A percentile compares a stretch with the other conserved stretches of the same genome.
Evolutionary conservation across 2,888 invertebrate species (phyloP).

Genomic region (Crepidodera aurea): DNA sequence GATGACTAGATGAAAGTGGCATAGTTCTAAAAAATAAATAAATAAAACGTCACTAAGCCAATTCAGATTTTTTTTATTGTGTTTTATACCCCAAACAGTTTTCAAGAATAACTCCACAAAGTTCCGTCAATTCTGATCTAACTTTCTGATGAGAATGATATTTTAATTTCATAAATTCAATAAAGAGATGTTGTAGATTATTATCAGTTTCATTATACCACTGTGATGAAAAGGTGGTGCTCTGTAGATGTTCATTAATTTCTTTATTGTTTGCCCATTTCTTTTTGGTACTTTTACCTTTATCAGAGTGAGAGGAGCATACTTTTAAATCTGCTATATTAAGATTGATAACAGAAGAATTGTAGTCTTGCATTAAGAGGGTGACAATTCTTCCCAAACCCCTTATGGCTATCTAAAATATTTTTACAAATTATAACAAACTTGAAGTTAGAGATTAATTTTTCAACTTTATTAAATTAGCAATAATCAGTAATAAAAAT

Average conservation of each 20-base stretch:
- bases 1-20: constrained; percentile 66
- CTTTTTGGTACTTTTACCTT: constrained; percentile 10
- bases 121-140: constrained; percentile 69
- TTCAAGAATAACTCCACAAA: constrained; percentile 66
- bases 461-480: too few relatives aligned
- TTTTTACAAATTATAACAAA: not conserved
- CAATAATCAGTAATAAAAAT: too few relatives aligned
- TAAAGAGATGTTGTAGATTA: constrained; percentile 65
- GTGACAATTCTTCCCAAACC: constrained; percentile 62
- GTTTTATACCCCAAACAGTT: constrained; percentile 70
- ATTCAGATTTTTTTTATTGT: too few relatives aligned
- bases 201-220: constrained; percentile 69
- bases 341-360: constrained; percentile 41
- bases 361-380: constrained; percentile 62
- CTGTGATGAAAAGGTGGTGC: constrained; percentile 60
- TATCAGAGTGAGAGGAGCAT: not conserved
- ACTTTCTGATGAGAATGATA: constrained; percentile 70
- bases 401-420: constrained; percentile 60
- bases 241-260: constrained; percentile 58
- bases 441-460: too few relatives aligned
- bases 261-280: constrained; percentile 52
- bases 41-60: too few relatives aligned
- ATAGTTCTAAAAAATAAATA: constrained; percentile 65
- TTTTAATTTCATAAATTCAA: constrained; percentile 64
- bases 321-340: constrained; percentile 22